A percentile compares a stretch with the other conserved stretches of the same genome.
Evolutionary conservation across 2,888 invertebrate species (phyloP).

Genomic region (Hypsopygia costalis): DNA sequence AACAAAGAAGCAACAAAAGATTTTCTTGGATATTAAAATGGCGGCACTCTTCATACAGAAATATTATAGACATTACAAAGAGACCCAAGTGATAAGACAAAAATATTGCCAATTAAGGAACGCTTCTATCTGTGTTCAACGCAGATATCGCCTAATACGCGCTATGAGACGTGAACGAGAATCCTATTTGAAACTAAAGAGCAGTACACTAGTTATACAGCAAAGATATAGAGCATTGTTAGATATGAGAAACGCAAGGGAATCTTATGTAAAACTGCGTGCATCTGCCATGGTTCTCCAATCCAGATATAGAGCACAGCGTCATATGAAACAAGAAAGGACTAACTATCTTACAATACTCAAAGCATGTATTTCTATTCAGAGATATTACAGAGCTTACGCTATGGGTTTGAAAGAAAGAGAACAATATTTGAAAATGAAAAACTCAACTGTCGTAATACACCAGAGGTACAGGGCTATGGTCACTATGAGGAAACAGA

Average conservation of each 20-base stretch:
- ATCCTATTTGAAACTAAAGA: slow-evolving; percentile 44
- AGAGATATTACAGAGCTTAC: slow-evolving; percentile 54
- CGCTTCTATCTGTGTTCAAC: slow-evolving; percentile 61
- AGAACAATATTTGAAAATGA: slow-evolving; percentile 42
- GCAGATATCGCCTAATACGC: slow-evolving; percentile 43
- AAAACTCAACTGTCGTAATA: slow-evolving; percentile 32
- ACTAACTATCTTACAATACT: slow-evolving; percentile 47
- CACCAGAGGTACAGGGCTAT: slow-evolving; percentile 53
- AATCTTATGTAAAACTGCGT: slow-evolving; percentile 34
- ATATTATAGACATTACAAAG: slow-evolving; percentile 39
- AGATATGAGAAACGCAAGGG: slow-evolving; percentile 44
- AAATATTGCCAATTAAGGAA: slow-evolving; percentile 52
- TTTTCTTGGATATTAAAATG: slow-evolving; percentile 33
- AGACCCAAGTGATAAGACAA: slow-evolving; percentile 35
- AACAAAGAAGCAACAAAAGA: slow-evolving; percentile 34
- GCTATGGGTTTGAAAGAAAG: slow-evolving; percentile 37
- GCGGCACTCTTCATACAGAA: slow-evolving; percentile 36
- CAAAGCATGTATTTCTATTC: slow-evolving; percentile 54
- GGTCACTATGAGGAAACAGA: slow-evolving; percentile 41
- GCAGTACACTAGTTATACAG: slow-evolving; percentile 47
- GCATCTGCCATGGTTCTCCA: slow-evolving; percentile 37
- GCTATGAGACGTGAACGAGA: slow-evolving; percentile 50
- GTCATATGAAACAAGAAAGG: slow-evolving; percentile 48
- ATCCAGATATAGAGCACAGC: slow-evolving; percentile 51
- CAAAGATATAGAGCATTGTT: slow-evolving; percentile 51